Evolutionary conservation across 2,888 invertebrate genomes (phyloP), one percentile per base, ranked within the genome.

Genomic region (Acleris emargana): DNA sequence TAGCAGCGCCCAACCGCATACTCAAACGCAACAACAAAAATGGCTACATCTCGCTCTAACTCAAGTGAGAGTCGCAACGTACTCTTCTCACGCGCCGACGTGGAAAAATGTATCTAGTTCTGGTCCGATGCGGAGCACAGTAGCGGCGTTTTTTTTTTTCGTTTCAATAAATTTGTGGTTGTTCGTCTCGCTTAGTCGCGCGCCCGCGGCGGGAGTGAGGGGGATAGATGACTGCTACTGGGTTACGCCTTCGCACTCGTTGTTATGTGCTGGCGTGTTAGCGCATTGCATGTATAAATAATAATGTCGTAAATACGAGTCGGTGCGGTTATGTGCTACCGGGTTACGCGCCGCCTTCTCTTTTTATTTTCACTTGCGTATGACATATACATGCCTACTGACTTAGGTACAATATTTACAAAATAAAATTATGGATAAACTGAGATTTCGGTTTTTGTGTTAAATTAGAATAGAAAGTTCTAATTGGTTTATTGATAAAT

Each of bases 21-120:
- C 77, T 82, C 86, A 81, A 74, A 84, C 84, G 81, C 75, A 68
- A 68, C 82, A 78, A 77, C 74, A 81, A 70, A 81, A 74, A 69
- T 64, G 74, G 78, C 74, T 22, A 78, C 71, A 72, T 89, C 91
- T 73, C 82, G 71, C 79, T 91, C 81, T 50, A 75, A 52, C 85
- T n/a, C 71, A 64, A 43, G 13, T n/a, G n/a, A 2, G 47, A 22
- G 38, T 43, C 67, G 64, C 60, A 28, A 68, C 58, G 79, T 13
- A 82, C 84, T 87, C 70, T 78, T 90, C 81, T 69, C 80, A 72
- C 88, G 74, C 80, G 77, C 76, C 84, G 87, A 89, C 84, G 85
- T 88, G 89, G 88, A 91, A 92, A 91, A 91, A 91, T 91, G 91
- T 91, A 89, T 92, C 92, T 92, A 92, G 92, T 92, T 91, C 87